Evolutionary conservation across 1,140 invertebrate species (phyloP).

Genomic region (Pogonomyrmex californicus): DNA sequence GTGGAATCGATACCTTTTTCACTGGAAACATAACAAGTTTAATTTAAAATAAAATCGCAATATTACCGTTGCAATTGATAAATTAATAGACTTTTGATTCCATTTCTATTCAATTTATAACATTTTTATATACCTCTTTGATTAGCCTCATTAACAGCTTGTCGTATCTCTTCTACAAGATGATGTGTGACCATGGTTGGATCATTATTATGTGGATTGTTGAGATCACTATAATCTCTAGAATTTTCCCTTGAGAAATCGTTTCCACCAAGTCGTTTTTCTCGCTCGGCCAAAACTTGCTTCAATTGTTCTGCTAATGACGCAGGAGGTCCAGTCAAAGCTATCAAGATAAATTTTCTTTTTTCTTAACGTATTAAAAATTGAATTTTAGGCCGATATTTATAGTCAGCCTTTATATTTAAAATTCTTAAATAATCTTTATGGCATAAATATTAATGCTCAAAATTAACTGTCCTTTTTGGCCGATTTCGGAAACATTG

Average conservation of each 20-base stretch:
- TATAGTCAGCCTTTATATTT: no score
- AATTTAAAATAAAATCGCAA: slow-evolving; percentile 1
- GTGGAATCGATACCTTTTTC: slow-evolving; percentile 89
- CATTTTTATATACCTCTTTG: slow-evolving; percentile 89
- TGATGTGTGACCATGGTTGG: slow-evolving; percentile 90
- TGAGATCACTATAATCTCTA: slow-evolving; percentile 89
- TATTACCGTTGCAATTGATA: not conserved
- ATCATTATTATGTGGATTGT: slow-evolving; percentile 87
- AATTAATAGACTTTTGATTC: not conserved
- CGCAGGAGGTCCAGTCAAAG: slow-evolving; percentile 88
- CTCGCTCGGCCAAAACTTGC: slow-evolving; percentile 92
- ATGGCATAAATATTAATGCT: no score
- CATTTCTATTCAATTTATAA: not conserved
- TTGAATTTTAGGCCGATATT: not conserved
- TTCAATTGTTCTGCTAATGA: slow-evolving; percentile 94
- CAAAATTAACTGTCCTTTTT: no score
- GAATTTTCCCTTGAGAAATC: slow-evolving; percentile 89
- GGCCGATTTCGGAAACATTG: no score
- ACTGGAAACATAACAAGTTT: slow-evolving; percentile 79
- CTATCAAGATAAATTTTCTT: slow-evolving; percentile 32
- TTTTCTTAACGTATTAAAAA: not conserved
- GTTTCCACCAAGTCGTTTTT: slow-evolving; percentile 88
- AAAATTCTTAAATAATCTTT: no score
- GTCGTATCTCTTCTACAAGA: slow-evolving; percentile 93
- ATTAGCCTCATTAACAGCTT: slow-evolving; percentile 94